Evolutionary conservation across 2,888 invertebrate genomes (phyloP), one percentile per base, ranked within the genome.

Genomic region (Anodontia alba): DNA sequence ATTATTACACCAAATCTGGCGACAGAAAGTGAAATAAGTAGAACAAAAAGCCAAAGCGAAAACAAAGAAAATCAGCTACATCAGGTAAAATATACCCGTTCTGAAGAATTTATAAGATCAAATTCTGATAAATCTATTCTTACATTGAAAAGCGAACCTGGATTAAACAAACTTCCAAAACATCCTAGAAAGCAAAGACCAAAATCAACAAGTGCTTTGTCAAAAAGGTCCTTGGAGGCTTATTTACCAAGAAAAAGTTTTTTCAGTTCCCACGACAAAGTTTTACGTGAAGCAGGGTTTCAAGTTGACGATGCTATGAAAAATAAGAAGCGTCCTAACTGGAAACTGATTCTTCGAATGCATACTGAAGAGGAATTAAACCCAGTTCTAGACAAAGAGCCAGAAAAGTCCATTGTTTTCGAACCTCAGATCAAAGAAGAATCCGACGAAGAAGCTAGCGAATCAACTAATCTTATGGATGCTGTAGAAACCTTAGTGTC

Each of bases 231-330:
- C n/a, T 81, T 92, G 1, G 86, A 86, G 42, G 62, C 84, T 43
- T 88, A 89, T 62, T 79, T 92, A n/a, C 91, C 92, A 5, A 75
- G 89, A 43, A 88, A 84, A 72, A 89, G 87, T 75, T 87, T 86
- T 78, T 91, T 90, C 77, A 87, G 82, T 80, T 89, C 90, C 49
- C 92, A 92, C 69, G 90, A 90, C 54, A 90, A 88, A 66, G 88
- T 89, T 1, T 73, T 92, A 62, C 87, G 83, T 72, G 89, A 88
- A 7, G 91, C 91, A 10, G 92, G 91, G 0, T 83, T 82, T 26
- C 86, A 88, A 38, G 68, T 81, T 12, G 86, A 88, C 31, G 78
- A 69, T 33, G 72, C 76, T 15, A 72, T 75, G 69, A 76, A 81
- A 26, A 76, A 80, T 76, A 82, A 80, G 69, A 69, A 69, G 15